phyloP scores from a whole-genome alignment of 1,140 invertebrate genomes.

The Drosophila nebulosa region DNA sequence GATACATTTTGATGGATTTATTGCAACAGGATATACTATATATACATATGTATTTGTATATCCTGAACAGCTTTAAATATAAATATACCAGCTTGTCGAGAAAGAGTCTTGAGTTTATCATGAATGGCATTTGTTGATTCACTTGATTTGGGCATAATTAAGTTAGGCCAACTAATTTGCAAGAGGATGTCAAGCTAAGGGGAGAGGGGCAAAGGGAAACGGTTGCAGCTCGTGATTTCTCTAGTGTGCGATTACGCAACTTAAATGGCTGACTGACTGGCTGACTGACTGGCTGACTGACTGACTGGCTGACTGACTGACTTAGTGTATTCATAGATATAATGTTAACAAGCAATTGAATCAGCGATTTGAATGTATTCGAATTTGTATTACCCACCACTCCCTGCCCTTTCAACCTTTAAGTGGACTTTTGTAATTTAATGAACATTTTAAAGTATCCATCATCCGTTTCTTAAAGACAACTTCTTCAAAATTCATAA shows the following conservation, averaged over 20 bases:
- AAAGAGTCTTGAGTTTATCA: slow-evolving; percentile 28
- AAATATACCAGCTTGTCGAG: background rate
- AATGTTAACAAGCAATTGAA: background rate
- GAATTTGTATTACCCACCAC: background rate
- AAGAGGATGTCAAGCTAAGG: background rate
- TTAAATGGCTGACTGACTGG: background rate
- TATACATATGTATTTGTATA: background rate
- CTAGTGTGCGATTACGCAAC: background rate
- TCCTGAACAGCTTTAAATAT: background rate
- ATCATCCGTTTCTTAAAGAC: too few relatives aligned
- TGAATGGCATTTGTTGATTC: slow-evolving; percentile 68
- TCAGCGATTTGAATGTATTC: background rate
- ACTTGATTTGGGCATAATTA: slow-evolving; percentile 70
- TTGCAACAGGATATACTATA: slow-evolving; percentile 11
- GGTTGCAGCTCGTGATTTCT: background rate
- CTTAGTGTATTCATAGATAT: background rate
- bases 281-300: background rate
- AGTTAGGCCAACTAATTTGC: slow-evolving; percentile 55
- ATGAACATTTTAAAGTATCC: too few relatives aligned
- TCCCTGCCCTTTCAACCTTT: too few relatives aligned
- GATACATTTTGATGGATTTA: slow-evolving; percentile 39
- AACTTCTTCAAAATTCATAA: too few relatives aligned
- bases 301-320: background rate
- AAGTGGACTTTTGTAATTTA: too few relatives aligned
- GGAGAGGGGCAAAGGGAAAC: too few relatives aligned